Percentiles rank a stretch among this genome's conserved stretches.
Conservation (phyloP, 2,113 vertebrate species). For the Bungarus multicinctus region DNA sequence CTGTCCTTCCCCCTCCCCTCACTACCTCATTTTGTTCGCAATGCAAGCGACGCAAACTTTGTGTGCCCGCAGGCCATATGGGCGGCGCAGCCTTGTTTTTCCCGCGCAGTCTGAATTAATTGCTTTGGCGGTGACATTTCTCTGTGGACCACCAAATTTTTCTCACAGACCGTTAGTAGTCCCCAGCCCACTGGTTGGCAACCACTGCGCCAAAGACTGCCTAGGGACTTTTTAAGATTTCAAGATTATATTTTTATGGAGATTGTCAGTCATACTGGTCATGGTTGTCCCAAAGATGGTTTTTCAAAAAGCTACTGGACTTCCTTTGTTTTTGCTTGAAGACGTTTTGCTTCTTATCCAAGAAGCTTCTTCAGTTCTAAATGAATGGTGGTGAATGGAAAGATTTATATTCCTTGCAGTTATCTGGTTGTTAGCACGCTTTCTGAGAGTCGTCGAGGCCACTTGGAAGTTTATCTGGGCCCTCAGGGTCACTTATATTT, state of each 20-base stretch:
- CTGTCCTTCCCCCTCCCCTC: too few species aligned
- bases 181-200: too few species aligned
- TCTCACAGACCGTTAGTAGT: too few species aligned
- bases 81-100: too few species aligned
- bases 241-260: not conserved
- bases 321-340: not conserved
- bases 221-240: not conserved
- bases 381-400: not conserved
- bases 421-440: not conserved
- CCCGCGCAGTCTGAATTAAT: too few species aligned
- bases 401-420: not conserved
- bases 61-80: too few species aligned
- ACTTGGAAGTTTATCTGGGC: not conserved
- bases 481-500: not conserved
- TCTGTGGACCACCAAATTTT: too few species aligned
- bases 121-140: too few species aligned
- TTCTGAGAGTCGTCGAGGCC: not conserved
- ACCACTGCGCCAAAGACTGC: not conserved
- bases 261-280: not conserved
- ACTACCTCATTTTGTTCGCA: too few species aligned
- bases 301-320: not conserved
- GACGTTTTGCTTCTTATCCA: not conserved
- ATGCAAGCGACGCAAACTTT: too few species aligned
- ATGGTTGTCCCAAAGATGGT: not conserved
- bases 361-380: too few species aligned